A percentile compares a stretch with the other conserved stretches of the same genome.
Conservation (phyloP, 2,888 invertebrate genomes). For the Dugesia japonica region DNA sequence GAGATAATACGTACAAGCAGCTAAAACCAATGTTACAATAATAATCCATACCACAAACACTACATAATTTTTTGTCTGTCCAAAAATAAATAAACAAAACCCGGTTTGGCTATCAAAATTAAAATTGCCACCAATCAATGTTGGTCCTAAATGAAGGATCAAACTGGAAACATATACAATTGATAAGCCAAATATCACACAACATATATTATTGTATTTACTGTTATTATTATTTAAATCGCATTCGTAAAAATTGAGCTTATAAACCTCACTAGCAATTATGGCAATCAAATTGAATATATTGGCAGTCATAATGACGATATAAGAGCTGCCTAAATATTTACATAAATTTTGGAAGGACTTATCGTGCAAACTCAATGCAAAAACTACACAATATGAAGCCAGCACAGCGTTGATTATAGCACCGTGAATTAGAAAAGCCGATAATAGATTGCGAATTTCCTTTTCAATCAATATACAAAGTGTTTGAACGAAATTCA, state of each 20-base stretch:
- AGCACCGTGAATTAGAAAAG: slow-evolving; percentile 46
- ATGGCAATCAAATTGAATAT: slow-evolving; percentile 48
- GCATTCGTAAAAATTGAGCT: slow-evolving; percentile 43
- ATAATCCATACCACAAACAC: slow-evolving; percentile 47
- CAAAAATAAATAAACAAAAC: slow-evolving; percentile 45
- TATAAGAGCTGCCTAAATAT: slow-evolving; percentile 43
- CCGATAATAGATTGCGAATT: slow-evolving; percentile 35
- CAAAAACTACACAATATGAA: slow-evolving; percentile 46
- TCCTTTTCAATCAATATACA: slow-evolving; percentile 3
- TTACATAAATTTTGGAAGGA: slow-evolving; percentile 41
- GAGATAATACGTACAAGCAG: slow-evolving; percentile 43
- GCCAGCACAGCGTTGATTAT: slow-evolving; percentile 41
- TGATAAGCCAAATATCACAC: slow-evolving; percentile 45
- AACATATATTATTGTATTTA: slow-evolving; percentile 37
- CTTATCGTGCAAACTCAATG: slow-evolving; percentile 41
- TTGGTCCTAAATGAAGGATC: slow-evolving; percentile 47
- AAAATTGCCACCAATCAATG: slow-evolving; percentile 47
- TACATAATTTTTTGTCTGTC: slow-evolving; percentile 45
- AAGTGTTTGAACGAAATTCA: slow-evolving; percentile 1
- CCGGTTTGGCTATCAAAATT: slow-evolving; percentile 46
- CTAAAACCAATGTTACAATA: slow-evolving; percentile 43
- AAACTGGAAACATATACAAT: slow-evolving; percentile 46
- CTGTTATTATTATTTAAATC: slow-evolving; percentile 23
- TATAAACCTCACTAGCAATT: slow-evolving; percentile 44
- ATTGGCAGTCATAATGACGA: slow-evolving; percentile 45